Percentiles rank a stretch among this genome's conserved stretches.
These are phyloP conservation scores for Ecliptopera silaceata DNA, from an alignment of 2,888 invertebrate species.

Conservation along the genomic window DNA sequence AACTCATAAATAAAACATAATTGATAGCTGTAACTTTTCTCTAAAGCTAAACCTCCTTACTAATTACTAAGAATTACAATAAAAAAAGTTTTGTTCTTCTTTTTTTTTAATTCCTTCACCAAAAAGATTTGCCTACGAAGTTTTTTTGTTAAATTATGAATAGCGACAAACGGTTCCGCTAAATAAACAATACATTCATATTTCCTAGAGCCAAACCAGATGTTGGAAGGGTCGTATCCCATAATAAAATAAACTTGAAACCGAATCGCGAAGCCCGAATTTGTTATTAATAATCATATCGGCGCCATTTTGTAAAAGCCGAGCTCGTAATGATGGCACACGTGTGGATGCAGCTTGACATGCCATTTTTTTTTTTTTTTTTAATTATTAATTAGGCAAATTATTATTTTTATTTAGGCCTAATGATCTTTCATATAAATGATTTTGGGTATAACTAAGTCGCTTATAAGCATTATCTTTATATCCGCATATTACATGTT, in stretches of 20 bases:
- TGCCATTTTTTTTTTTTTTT: conserved; percentile 31
- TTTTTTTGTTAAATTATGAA: conserved; percentile 27
- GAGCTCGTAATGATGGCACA: conserved; percentile 47
- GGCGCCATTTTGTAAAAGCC: conserved; percentile 73
- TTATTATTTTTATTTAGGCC: no score
- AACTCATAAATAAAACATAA: no score
- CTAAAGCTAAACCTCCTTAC: not conserved
- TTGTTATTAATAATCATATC: conserved; percentile 80
- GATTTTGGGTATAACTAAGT: no score
- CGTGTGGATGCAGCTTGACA: conserved; percentile 37
- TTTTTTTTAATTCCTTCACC: not conserved
- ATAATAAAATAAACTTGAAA: conserved; percentile 69
- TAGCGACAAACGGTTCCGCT: conserved; percentile 66
- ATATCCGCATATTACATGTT: no score
- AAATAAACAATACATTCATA: conserved; percentile 70
- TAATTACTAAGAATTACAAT: no score
- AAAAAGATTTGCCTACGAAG: conserved; percentile 2
- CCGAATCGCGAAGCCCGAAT: conserved; percentile 65
- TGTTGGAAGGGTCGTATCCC: conserved; percentile 64
- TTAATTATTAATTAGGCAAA: not conserved
- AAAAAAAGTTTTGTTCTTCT: not conserved
- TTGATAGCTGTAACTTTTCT: no score
- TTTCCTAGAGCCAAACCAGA: conserved; percentile 70
- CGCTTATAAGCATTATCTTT: no score
- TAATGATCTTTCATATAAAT: no score